A percentile compares a stretch with the other conserved stretches of the same genome.
These are phyloP conservation scores for Tipula lateralis DNA, from an alignment of 2,888 invertebrate species.

Conservation along the genomic window DNA sequence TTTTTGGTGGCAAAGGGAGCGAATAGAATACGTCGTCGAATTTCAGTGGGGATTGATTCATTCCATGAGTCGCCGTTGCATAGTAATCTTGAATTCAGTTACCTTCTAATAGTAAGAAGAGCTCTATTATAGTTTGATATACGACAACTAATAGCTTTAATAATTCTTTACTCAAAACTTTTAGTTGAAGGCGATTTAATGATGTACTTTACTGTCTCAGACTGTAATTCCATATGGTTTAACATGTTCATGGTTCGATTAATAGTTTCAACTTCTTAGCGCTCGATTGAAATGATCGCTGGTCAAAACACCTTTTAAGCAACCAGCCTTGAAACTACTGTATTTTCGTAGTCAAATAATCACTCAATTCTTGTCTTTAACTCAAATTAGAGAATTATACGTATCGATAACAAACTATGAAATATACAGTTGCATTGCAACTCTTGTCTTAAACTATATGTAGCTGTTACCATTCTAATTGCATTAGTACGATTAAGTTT, in stretches of 20 bases:
- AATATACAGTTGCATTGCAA: conserved; percentile 66
- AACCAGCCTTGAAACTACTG: conserved; percentile 39
- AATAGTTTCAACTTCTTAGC: conserved; percentile 96
- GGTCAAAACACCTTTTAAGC: conserved; percentile 60
- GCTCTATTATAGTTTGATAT: conserved; percentile 77
- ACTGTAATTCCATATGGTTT: conserved; percentile 64
- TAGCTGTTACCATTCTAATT: too few species aligned
- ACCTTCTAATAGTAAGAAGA: conserved; percentile 71
- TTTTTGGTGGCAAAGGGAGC: conserved; percentile 92
- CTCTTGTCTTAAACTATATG: too few species aligned
- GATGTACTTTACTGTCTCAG: conserved; percentile 55
- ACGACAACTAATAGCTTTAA: conserved; percentile 86
- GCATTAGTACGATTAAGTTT: too few species aligned
- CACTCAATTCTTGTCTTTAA: conserved; percentile 52
- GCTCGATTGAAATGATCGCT: conserved; percentile 92
- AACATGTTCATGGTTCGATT: conserved; percentile 81
- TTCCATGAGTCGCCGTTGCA: conserved; percentile 34
- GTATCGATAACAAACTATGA: conserved; percentile 91
- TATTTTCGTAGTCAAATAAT: conserved; percentile 45
- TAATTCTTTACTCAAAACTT: conserved; percentile 63
- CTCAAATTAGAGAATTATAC: conserved; percentile 65
- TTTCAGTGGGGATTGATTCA: conserved; percentile 43
- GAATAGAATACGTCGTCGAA: conserved; percentile 79
- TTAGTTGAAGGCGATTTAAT: conserved; percentile 57
- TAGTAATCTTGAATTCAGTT: conserved; percentile 86